These are phyloP conservation scores for Pyrocoelia pectoralis DNA, from an alignment of 2,888 invertebrate species.

Conservation along the genomic window DNA sequence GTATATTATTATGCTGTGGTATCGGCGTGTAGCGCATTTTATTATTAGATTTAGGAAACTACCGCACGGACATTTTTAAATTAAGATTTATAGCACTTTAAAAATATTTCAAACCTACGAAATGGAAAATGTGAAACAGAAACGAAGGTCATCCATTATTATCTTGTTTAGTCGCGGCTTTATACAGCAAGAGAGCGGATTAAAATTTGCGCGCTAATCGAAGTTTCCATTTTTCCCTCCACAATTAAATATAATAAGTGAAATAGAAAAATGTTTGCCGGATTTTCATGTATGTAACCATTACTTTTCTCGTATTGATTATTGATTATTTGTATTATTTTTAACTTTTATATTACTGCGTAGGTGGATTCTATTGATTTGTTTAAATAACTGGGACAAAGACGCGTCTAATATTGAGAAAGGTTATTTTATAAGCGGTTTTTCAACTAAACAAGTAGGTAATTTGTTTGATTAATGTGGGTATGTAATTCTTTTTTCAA, in stretches of 20 bases:
- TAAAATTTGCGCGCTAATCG: not conserved
- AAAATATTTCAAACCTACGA: slow-evolving; percentile 9
- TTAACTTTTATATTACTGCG: not conserved
- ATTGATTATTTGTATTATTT: not conserved
- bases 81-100: slow-evolving; percentile 4
- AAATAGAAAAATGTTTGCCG: slow-evolving; percentile 22
- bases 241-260: not conserved
- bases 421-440: not conserved
- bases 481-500: not conserved
- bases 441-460: too few relatives aligned
- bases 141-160: slow-evolving; percentile 8
- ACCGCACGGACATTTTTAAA: not conserved
- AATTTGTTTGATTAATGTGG: too few relatives aligned
- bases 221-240: not conserved
- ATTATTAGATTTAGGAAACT: not conserved
- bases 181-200: slow-evolving; percentile 1
- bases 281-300: slow-evolving; percentile 28
- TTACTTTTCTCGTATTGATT: not conserved
- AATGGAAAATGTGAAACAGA: slow-evolving; percentile 2
- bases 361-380: not conserved
- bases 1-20: too few relatives aligned
- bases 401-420: slow-evolving; percentile 2
- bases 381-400: slow-evolving; percentile 3
- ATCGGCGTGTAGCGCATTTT: too few relatives aligned
- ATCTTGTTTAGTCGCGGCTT: slow-evolving; percentile 9